Base-by-base conservation (phyloP, 2,888 invertebrate genomes). In the Silvanus unidentatus region DNA sequence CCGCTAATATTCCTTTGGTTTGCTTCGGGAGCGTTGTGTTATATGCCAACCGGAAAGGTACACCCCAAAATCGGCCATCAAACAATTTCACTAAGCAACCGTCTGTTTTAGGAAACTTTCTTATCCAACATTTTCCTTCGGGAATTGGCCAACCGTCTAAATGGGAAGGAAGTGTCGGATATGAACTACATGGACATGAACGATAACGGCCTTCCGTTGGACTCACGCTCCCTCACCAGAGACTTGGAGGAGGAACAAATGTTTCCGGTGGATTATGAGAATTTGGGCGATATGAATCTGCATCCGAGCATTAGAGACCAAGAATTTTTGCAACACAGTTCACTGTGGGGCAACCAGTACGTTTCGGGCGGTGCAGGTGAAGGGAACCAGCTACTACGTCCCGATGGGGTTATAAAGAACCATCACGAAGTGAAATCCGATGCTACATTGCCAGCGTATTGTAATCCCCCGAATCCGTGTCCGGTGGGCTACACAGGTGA, bases 401-500 rank as follows among this genome's bases (percentile, higher is more conserved):
- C 79, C 2, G 76, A 78, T 27, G 80, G 78, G 1, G 56, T 71
- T 10, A 57, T 79, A 22, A 77, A 78, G 39, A 84, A 82, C 58
- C 72, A 75, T 29, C 81, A 84, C 54, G 84, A 89, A 70, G 83
- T 93, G 39, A 97, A 97, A 73, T 84, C 88, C 2, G 96, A 98
- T 65, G 88, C 89, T 8, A 84, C 88, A 10, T 76, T 99, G 46
- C 98, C 98, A 0, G 96, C 98, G 13, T 99, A 99, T 73, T 99
- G 99, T 71, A 96, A 97, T 71, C 99, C 99, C 1, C 98, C 98
- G 1, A 99, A 99, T 72, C 99, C 99, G 0, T 99, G 99, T 66
- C 99, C 98, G 1, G 82, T 91, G 47, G 98, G 96, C 54, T 96
- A 90, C 66, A 81, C 84, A 50, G 84, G 91, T 88, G 72, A 71